These are phyloP conservation scores for Nineta flava DNA, from an alignment of 2,888 invertebrate species.

Conservation along the genomic window DNA sequence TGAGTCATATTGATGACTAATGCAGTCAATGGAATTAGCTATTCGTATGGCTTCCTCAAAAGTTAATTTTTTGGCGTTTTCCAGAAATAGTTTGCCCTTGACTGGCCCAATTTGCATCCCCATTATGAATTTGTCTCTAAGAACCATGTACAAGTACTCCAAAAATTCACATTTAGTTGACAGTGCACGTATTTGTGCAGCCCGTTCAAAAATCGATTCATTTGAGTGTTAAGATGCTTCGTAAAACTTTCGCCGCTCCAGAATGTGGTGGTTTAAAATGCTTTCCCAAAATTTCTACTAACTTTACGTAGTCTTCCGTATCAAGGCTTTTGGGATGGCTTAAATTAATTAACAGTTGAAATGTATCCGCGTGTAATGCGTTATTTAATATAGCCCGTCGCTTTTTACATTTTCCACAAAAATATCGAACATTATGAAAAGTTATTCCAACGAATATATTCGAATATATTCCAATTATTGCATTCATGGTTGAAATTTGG, in stretches of 20 bases:
- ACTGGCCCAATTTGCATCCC: neutral
- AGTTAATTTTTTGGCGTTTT: neutral
- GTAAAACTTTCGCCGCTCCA: neutral
- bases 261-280: neutral
- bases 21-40: too few relatives aligned
- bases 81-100: neutral
- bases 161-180: neutral
- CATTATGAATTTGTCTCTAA: neutral
- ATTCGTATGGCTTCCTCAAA: too few relatives aligned
- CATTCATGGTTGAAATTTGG: too few relatives aligned
- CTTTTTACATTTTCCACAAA: too few relatives aligned
- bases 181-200: neutral
- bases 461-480: too few relatives aligned
- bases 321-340: neutral
- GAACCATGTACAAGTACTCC: neutral
- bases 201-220: neutral
- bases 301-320: neutral
- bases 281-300: neutral
- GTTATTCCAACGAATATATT: too few relatives aligned
- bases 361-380: neutral
- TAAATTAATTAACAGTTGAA: neutral
- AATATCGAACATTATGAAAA: too few relatives aligned
- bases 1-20: too few relatives aligned
- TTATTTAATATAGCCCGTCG: neutral
- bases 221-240: neutral